Percentiles rank a stretch among this genome's conserved stretches.
Conservation (phyloP, 1,140 invertebrate species). For the Drosophila insularis region DNA sequence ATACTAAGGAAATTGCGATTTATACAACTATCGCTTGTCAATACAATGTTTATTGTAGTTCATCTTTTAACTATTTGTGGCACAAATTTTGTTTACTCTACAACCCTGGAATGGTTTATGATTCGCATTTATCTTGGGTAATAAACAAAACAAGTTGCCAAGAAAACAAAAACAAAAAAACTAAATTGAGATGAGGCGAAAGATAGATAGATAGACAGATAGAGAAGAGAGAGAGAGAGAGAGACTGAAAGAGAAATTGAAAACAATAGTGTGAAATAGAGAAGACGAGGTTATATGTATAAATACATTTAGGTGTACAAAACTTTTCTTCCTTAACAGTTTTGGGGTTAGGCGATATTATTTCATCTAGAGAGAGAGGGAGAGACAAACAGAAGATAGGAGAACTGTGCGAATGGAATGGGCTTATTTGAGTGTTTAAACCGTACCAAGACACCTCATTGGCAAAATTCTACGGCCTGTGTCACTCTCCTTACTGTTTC, state of each 20-base stretch:
- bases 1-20: neutral
- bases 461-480: slow-evolving; percentile 10
- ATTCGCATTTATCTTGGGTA: slow-evolving; percentile 43
- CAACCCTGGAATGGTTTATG: slow-evolving; percentile 35
- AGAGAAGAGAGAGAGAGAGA: neutral
- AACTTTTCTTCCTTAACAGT: slow-evolving; percentile 30
- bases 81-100: slow-evolving; percentile 26
- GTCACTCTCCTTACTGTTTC: slow-evolving; percentile 64
- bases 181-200: neutral
- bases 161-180: slow-evolving; percentile 23
- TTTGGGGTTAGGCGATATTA: slow-evolving; percentile 15
- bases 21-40: neutral
- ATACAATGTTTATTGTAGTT: neutral
- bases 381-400: slow-evolving; percentile 2
- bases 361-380: slow-evolving; percentile 21
- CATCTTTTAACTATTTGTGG: slow-evolving; percentile 34
- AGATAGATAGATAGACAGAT: neutral
- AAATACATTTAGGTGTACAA: neutral
- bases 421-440: neutral
- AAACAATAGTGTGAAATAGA: neutral
- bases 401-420: neutral
- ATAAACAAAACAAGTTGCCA: slow-evolving; percentile 53
- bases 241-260: neutral
- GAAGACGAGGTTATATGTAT: neutral
- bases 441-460: neutral